These are phyloP conservation scores for Volucella inanis DNA, from an alignment of 2,888 invertebrate genomes.

Conservation along the genomic window DNA sequence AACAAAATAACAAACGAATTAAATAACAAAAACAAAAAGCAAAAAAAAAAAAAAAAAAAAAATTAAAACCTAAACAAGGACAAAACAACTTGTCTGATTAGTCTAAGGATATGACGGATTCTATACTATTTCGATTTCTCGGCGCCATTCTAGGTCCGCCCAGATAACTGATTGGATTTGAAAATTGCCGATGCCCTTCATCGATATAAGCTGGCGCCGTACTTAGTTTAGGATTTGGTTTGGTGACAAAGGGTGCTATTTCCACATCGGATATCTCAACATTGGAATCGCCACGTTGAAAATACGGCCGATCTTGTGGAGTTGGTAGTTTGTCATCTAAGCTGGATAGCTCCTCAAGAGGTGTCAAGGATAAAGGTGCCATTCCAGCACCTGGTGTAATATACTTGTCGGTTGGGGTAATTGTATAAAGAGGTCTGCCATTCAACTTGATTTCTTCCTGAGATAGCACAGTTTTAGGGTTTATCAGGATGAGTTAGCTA, in stretches of 20 bases:
- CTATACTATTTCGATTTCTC: constrained; percentile 85
- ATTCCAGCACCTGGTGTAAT: constrained; percentile 1
- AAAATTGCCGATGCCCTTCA: constrained; percentile 84
- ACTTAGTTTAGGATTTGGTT: constrained; percentile 73
- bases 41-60: constrained; percentile 19
- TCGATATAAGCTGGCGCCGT: constrained; percentile 84
- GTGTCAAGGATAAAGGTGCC: constrained; percentile 47
- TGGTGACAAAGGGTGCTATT: constrained; percentile 77
- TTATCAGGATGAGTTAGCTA: constrained; percentile 72
- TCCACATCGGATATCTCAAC: constrained; percentile 75
- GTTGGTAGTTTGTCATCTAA: constrained; percentile 23
- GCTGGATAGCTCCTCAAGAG: constrained; percentile 58
- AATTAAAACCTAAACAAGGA: constrained; percentile 16
- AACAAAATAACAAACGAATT: too few species aligned
- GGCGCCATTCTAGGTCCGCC: constrained; percentile 86
- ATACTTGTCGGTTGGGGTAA: constrained; percentile 26
- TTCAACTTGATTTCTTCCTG: constrained; percentile 52
- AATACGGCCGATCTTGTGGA: constrained; percentile 11
- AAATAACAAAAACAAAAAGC: constrained; percentile 5
- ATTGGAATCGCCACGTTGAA: constrained; percentile 18
- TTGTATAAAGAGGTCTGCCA: neutral
- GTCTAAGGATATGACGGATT: constrained; percentile 88
- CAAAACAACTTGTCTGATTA: constrained; percentile 78
- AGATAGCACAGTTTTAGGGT: constrained; percentile 74
- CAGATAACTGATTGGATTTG: constrained; percentile 88